Evolutionary conservation across 2,113 vertebrate species (phyloP).

Genomic region (Phocoena phocoena): DNA sequence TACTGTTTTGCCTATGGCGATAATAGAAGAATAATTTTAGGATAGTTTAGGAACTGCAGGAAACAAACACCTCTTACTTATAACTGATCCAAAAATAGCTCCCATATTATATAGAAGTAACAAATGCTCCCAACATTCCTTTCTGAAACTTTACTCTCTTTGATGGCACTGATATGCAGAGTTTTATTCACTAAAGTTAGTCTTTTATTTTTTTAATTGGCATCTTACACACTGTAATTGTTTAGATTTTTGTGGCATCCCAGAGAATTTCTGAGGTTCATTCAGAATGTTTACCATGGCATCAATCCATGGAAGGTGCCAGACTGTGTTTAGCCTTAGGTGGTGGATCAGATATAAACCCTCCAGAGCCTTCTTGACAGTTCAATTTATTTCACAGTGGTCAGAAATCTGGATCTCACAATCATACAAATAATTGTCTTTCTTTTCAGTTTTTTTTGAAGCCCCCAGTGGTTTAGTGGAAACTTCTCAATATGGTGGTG

Average conservation of each 20-base stretch:
- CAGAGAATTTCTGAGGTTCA: not conserved
- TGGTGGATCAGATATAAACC: not conserved
- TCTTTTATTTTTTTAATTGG: not conserved
- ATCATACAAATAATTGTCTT: not conserved
- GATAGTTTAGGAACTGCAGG: not conserved
- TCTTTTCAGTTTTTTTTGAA: not conserved
- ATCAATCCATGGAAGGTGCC: not conserved
- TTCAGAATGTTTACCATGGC: not conserved
- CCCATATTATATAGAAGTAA: not conserved
- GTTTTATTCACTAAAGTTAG: not conserved
- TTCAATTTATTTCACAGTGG: constrained; percentile 33
- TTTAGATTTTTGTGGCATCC: not conserved
- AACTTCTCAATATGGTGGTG: not conserved
- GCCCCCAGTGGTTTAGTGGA: not conserved
- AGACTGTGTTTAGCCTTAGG: not conserved
- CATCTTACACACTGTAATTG: not conserved
- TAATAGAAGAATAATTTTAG: not conserved
- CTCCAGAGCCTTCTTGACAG: not conserved
- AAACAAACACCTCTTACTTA: not conserved
- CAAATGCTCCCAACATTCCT: not conserved
- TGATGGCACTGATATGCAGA: not conserved
- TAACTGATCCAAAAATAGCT: not conserved
- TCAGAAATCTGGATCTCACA: not conserved
- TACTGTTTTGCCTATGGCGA: not conserved
- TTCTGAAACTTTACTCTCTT: not conserved